Conservation (phyloP, 2,113 vertebrate genomes). For the Columbina picui region DNA sequence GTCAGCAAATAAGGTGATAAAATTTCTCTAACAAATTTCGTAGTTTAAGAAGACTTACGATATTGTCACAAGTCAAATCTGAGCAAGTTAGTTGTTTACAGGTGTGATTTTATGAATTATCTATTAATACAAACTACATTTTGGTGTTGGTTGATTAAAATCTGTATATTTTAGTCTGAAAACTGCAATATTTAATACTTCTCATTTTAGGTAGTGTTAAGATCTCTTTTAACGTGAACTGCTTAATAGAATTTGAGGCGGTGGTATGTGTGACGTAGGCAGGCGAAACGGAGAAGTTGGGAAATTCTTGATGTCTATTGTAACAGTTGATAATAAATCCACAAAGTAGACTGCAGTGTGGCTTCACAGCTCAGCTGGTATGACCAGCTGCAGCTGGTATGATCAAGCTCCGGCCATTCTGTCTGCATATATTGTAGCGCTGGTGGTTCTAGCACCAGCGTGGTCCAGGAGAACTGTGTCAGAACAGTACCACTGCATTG, state of each 20-base stretch:
- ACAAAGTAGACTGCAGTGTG: neutral
- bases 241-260: neutral
- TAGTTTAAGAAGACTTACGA: fast-evolving
- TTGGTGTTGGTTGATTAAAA: neutral
- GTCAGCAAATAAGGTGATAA: neutral
- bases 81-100: neutral
- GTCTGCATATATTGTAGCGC: neutral
- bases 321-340: neutral
- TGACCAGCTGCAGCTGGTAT: no score
- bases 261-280: neutral
- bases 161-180: neutral
- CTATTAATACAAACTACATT: neutral
- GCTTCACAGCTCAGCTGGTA: neutral
- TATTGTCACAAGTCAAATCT: neutral
- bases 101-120: neutral
- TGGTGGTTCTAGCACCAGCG: neutral
- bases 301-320: neutral
- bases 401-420: neutral
- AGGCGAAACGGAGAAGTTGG: neutral
- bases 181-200: neutral
- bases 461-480: neutral
- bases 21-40: neutral
- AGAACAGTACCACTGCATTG: fast-evolving
- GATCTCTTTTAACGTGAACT: neutral
- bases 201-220: neutral